Evolutionary conservation across 2,888 invertebrate species (phyloP), one percentile per base, ranked within the genome.

Genomic region (Andrena fulva): DNA sequence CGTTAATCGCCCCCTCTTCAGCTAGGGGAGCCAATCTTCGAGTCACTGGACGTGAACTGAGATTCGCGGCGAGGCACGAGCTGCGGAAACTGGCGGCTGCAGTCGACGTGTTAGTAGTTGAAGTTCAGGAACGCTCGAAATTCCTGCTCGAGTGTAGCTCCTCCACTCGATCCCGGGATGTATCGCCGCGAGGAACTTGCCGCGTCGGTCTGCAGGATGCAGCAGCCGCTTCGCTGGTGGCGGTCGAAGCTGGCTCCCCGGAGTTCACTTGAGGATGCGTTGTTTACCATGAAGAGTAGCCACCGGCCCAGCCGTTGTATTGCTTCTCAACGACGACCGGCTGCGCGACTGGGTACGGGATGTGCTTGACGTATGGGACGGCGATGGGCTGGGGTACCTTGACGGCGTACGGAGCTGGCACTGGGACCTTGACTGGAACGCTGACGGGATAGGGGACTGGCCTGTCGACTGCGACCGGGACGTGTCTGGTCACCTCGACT

Each of bases 401-500:
- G 62, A 92, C 91, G 48, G 92, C 80, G 78, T 94, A 93, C 2
- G 93, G 92, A 2, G 91, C 90, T 63, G 94, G 93, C 10, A 93
- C 92, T 56, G 92, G 90, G 12, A 92, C 92, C 75, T 91, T 91
- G 72, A 91, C 90, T 42, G 93, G 91, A 27, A 91, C 90, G 12
- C 91, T 85, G 27, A 93, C 92, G 33, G 93, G 91, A 29, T 91
- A 89, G 10, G 93, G 89, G 20, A 93, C 92, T 84, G 92, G 92
- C 67, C 92, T 92, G 77, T 80, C 92, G 24, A 93, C 92, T 16
- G 94, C 91, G 29, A 91, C 87, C n/a, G 92, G 88, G 24, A 93
- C 92, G 85, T 92, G 92, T 54, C 91, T 92, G 76, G 93, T 91
- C 6, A 94, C 92, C 56, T 93, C 91, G 10, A 94, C 94, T 63